Conservation (phyloP, 2,888 invertebrate species). For the Oeneis ivallda region DNA sequence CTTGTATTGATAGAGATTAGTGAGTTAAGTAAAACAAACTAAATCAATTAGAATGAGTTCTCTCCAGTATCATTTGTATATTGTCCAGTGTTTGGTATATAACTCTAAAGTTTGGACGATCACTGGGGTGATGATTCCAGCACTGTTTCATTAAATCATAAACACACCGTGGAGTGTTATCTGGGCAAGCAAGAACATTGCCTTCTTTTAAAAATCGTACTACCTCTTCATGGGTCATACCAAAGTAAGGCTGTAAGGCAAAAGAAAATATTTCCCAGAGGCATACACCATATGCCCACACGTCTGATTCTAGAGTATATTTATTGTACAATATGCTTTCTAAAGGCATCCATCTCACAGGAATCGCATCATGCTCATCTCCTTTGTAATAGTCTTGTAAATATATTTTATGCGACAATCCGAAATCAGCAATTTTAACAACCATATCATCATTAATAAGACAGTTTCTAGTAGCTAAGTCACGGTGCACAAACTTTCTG, state of each 20-base stretch:
- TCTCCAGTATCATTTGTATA: conserved; percentile 80
- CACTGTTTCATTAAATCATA: conserved; percentile 97
- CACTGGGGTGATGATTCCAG: conserved; percentile 93
- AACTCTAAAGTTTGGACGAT: conserved; percentile 92
- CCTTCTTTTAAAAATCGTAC: conserved; percentile 97
- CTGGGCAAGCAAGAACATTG: conserved; percentile 93
- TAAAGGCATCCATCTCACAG: conserved; percentile 98
- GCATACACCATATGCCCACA: conserved; percentile 98
- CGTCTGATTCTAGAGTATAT: conserved; percentile 97
- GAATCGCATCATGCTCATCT: conserved; percentile 96
- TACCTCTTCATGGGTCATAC: conserved; percentile 98
- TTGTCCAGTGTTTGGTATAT: conserved; percentile 90
- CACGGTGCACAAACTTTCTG: conserved; percentile 96
- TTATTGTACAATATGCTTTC: conserved; percentile 98
- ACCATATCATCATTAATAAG: conserved; percentile 96
- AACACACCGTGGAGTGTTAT: conserved; percentile 91
- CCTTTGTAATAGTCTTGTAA: conserved; percentile 97
- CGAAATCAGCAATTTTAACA: conserved; percentile 98
- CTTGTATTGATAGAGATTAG: too few species aligned
- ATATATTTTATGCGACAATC: conserved; percentile 97
- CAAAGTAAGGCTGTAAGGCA: conserved; percentile 97
- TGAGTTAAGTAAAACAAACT: conserved; percentile 22
- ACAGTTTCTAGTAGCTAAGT: conserved; percentile 97
- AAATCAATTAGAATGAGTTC: conserved; percentile 65
- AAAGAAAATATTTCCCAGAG: conserved; percentile 99